Evolutionary conservation across 1,140 invertebrate genomes (phyloP), one percentile per base, ranked within the genome.

Genomic region (Scylla paramamosain): DNA sequence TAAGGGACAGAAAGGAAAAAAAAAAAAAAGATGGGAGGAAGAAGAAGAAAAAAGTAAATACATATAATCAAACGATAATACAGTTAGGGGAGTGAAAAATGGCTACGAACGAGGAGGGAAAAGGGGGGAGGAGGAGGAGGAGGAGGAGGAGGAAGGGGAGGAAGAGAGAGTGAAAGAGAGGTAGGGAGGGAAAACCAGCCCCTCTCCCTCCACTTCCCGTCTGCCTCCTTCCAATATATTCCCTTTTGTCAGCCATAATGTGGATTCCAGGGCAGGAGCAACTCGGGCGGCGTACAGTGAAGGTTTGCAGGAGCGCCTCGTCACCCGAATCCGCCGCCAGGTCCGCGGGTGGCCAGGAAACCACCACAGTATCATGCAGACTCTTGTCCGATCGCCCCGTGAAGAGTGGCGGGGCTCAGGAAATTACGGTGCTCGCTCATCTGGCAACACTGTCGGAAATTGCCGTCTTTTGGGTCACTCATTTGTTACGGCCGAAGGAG

Each of bases 391-490:
- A 10, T 29, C 46, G 20, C 14, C 10, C 32, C 20, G 92, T 46
- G 32, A 45, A 8, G 31, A 39, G 82, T 16, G 28, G 25, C 29
- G 59, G 10, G 31, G 45, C 8, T 93, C 52, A 87, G 84, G 48
- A 93, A 92, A 87, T 52, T 52, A 86, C 46, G 39, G 32, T 52
- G 45, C 25, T 52, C 92, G 86, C 31, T 32, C 92, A 93, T 87
- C 83, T 93, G 92, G 92, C 92, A 93, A 93, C 92, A 87, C 52
- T 48, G 32, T 20, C 67, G 92, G 77, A 93, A 93, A 93, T 93
- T 93, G 92, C 92, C 92, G 28, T 87, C 92, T 93, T 93, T 87
- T 87, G 84, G 92, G 92, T 93, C 92, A 87, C 82, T 86, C 92
- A 86, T 93, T 93, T 93, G 77, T 93, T 84, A 87, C n/a, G 25